A percentile compares a stretch with the other conserved stretches of the same genome.
phyloP scores from a whole-genome alignment of 2,888 invertebrate genomes.

The Trichopria drosophilae region DNA sequence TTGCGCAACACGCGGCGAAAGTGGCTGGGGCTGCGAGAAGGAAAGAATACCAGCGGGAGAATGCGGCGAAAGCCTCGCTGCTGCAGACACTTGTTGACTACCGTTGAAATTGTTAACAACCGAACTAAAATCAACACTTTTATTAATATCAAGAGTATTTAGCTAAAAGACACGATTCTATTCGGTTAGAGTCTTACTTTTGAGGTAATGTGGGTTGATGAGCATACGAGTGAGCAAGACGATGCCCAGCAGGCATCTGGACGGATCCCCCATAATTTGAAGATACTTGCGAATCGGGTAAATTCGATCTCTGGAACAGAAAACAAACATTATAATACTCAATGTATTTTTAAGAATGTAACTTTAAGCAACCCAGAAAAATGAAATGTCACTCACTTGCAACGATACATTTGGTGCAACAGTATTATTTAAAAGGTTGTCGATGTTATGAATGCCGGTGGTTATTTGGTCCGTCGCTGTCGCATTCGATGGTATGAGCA shows the following conservation, averaged over 20 bases:
- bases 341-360: slow-evolving; percentile 5
- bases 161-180: slow-evolving; percentile 7
- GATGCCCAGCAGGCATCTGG: slow-evolving; percentile 57
- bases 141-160: not conserved
- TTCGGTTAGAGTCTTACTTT: slow-evolving; percentile 45
- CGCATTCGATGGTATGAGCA: slow-evolving; percentile 79
- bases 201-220: slow-evolving; percentile 56
- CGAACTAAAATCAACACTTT: slow-evolving; percentile 39
- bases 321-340: slow-evolving; percentile 4
- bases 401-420: slow-evolving; percentile 90
- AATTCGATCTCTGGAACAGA: slow-evolving; percentile 59
- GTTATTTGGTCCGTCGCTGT: slow-evolving; percentile 65
- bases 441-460: slow-evolving; percentile 71
- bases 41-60: slow-evolving; percentile 57
- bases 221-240: slow-evolving; percentile 56
- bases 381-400: slow-evolving; percentile 59
- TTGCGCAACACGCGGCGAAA: slow-evolving; percentile 64
- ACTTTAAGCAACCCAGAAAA: not conserved
- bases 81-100: slow-evolving; percentile 56
- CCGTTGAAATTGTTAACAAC: slow-evolving; percentile 58
- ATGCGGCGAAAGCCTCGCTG: slow-evolving; percentile 64
- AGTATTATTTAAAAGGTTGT: slow-evolving; percentile 80
- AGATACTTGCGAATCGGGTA: slow-evolving; percentile 66
- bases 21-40: slow-evolving; percentile 61
- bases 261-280: slow-evolving; percentile 64